Percentiles rank a stretch among this genome's conserved stretches.
Evolutionary conservation across 2,113 vertebrate species (phyloP).

Genomic region (Halcyon malimbica): DNA sequence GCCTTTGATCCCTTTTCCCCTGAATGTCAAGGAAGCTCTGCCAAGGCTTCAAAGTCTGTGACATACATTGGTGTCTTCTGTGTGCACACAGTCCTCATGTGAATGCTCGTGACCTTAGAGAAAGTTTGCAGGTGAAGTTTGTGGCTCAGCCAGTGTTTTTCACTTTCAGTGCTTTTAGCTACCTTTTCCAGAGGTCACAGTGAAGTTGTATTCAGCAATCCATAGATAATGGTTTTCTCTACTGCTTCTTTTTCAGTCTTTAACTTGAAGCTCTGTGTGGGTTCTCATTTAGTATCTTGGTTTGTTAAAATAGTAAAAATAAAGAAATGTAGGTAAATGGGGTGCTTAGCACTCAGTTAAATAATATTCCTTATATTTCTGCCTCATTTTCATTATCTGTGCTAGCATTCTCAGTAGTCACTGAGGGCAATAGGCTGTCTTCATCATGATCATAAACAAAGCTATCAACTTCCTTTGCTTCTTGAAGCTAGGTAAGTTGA

Average conservation of each 20-base stretch:
- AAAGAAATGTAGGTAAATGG: not conserved
- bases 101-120: not conserved
- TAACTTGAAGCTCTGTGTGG: rapidly evolving
- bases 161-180: not conserved
- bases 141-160: not conserved
- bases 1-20: constrained; percentile 51
- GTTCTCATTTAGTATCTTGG: not conserved
- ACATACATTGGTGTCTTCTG: not conserved
- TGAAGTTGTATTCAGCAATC: not conserved
- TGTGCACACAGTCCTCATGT: not conserved
- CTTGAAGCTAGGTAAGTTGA: not conserved
- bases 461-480: not conserved
- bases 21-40: constrained; percentile 9
- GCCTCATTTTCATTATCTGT: not conserved
- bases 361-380: not conserved
- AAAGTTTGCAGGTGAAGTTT: not conserved
- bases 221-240: not conserved
- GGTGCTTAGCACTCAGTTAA: not conserved
- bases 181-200: not conserved
- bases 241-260: not conserved
- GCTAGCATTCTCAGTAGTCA: not conserved
- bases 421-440: not conserved
- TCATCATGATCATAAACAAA: not conserved
- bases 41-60: not conserved
- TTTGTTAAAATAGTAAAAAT: not conserved